Base-by-base conservation (phyloP, 2,113 vertebrate species). In the Halcyon malimbica region DNA sequence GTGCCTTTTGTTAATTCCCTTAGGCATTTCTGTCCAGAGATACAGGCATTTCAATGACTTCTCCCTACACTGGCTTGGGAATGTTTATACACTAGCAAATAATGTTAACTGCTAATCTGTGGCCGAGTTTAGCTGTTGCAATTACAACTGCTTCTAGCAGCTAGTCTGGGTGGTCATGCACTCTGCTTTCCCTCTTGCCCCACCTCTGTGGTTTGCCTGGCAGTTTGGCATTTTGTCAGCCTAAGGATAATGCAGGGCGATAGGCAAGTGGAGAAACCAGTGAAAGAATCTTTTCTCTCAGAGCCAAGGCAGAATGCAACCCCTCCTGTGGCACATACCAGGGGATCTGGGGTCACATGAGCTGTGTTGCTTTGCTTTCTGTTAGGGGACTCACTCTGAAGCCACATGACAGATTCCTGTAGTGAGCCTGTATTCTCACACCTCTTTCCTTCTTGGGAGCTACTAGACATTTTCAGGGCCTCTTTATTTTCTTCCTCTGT, bases 71-170 rank as follows among this genome's bases (percentile, higher is more conserved):
- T 10, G 60, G 44, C 57, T 84, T 1, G 1, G 83, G 33, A 41
- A 62, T 85, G 62, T 93, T 87, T 91, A 53, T 41, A 84, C 93
- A 77, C 78, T 79, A 85, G 78, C 89, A 91, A 94, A 93, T 91
- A 93, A 90, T 41, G 50, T 54, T 94, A 87, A 16, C 50, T 73
- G 71, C 80, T 92, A 83, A 48, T 82, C 70, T 91, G 81, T 94
- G 93, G 57, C 75, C 1, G 13, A 23, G 26, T 28, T 87, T 68
- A 76, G 46, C 76, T 92, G 65, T 57, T 87, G 83, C 81, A 82
- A 51, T 93, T 91, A 85, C 69, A 90, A 1, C 41, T 6, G 6
- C 54, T 37, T 78, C 73, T 56, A 13, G 51, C 60, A 57, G 59
- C 84, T 29, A 60, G 26, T 64, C 54, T 37, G 18, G 24, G 50